Evolutionary conservation across 2,888 invertebrate genomes (phyloP), one percentile per base, ranked within the genome.

Genomic region (Rhagonycha fulva): DNA sequence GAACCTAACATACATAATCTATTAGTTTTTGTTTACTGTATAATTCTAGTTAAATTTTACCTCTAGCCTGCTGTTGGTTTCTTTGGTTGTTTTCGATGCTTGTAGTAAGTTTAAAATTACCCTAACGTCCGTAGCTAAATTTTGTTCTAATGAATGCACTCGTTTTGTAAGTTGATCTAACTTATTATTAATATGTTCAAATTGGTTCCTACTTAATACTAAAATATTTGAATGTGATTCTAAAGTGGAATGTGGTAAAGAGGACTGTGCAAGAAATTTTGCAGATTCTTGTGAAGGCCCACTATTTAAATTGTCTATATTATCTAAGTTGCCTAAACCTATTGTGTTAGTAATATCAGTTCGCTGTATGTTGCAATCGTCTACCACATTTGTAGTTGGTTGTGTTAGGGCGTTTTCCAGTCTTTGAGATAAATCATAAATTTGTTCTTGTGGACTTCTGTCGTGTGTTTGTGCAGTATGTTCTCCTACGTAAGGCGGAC

Each of bases 101-200:
- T 85, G 85, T 80, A 88, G 80, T 75, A 87, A 78, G 71, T 83
- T 81, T 80, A 95, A 88, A 78, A 96, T 95, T 79, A 92, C 90
- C 80, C 93, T 91, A 81, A 96, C 92, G 85, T 96, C 95, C 9
- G 91, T 89, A 23, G 93, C 92, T 83, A 96, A 91, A 47, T 93
- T 92, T 78, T 91, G 91, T 86, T 96, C 95, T 83, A 96, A 88
- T 70, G 92, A 90, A 68, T 93, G 92, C 80, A 96, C 91, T 81
- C 92, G 91, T 84, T 91, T 90, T 83, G 92, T 90, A 78, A 95
- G 88, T 83, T 93, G 92, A 82, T 94, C 94, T 85, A 95, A 90
- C 83, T 93, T 90, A 77, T 90, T 89, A 83, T 92, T 90, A 81
- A 94, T 91, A 81, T 89, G 89, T 77, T 90, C 90, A 78, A 88